Base-by-base conservation (phyloP, 2,888 invertebrate species). In the Xestia rhomboidea region DNA sequence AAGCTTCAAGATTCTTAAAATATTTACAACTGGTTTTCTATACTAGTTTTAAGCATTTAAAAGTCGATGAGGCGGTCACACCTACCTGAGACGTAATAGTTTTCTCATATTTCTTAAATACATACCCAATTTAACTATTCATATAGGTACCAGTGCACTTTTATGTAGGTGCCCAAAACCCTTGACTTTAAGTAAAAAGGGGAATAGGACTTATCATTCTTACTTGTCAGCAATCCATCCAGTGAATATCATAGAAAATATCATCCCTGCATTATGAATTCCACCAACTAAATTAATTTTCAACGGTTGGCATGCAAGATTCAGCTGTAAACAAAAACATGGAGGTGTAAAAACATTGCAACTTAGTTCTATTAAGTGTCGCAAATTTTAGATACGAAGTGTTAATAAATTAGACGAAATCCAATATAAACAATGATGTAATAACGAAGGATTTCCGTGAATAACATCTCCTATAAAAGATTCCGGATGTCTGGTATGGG, bases 201-300 rank as follows among this genome's bases (percentile, higher is more conserved):
- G 10, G 18, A 62, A 49, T 30, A 21, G n/a, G 6, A 10, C 1
- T 0, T 49, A 60, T 13, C n/a, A 41, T 38, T 67, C 90, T 90
- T 91, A 95, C 95, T 92, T 97, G 91, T 98, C 98, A 66, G 97
- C 97, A 77, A 98, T 91, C 90, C 97, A 96, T 82, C 98, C 98
- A 41, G 97, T 94, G 30, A 97, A 92, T 72, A 97, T 95, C 90
- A 97, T 95, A 0, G 97, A 97, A 21, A 97, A 92, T 76, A 98
- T 97, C 94, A 97, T 97, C 0, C 97, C 98, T n/a, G 97, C 93
- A 86, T 97, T 97, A 88, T 97, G 97, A 18, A 97, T 91, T 34
- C 96, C 97, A 8, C 97, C 97, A 7, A 97, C 96, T 63, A 97
- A 89, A 10, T 97, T 95, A 30, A 97, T 91, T 88, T 97, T 97